phyloP scores from a whole-genome alignment of 1,140 invertebrate species.

The Tetramorium parvispinum region DNA sequence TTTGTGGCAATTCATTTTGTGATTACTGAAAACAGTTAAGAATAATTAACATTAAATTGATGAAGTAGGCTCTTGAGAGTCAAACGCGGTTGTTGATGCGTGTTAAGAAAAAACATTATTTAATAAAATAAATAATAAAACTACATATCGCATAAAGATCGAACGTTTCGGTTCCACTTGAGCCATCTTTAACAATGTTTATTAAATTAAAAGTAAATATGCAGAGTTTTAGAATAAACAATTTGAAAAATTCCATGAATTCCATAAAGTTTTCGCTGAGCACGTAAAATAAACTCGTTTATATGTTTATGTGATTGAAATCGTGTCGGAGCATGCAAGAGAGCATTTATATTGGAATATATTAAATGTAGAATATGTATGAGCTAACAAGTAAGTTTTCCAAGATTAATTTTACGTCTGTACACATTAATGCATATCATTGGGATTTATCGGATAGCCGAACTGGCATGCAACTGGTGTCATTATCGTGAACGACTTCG shows the following conservation, averaged over 20 bases:
- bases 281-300: background rate
- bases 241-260: background rate
- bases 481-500: background rate
- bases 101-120: too few relatives aligned
- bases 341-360: background rate
- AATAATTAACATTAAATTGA: background rate
- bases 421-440: background rate
- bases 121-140: too few relatives aligned
- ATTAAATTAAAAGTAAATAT: background rate
- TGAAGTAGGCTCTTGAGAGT: too few relatives aligned
- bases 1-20: background rate
- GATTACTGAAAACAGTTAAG: background rate
- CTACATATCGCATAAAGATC: too few relatives aligned
- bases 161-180: too few relatives aligned
- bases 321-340: background rate
- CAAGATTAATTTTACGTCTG: background rate
- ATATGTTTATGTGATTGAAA: background rate
- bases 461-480: conserved; percentile 1
- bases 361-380: background rate
- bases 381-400: background rate
- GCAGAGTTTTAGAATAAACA: background rate
- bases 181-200: too few relatives aligned
- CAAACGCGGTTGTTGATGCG: too few relatives aligned
- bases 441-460: background rate
- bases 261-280: background rate